Base-by-base conservation (phyloP, 2,113 vertebrate genomes). In the Gulo gulo region DNA sequence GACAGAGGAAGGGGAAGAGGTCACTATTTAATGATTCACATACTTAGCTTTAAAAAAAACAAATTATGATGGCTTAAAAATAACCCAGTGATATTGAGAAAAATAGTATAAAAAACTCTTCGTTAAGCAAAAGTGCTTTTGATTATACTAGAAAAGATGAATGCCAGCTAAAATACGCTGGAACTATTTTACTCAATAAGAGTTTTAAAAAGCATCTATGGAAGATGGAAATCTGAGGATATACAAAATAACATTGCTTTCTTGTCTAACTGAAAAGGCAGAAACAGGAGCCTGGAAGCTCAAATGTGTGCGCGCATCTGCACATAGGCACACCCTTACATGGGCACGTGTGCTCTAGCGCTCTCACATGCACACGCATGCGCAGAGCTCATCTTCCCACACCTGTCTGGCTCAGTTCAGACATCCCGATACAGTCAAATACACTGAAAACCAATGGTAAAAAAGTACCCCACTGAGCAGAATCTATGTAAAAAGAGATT, bases 111-210 rank as follows among this genome's bases (percentile, higher is more conserved):
- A 73, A 97, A 87, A 29, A 0, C 6, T 85, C 61, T 93, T 52
- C 9, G n/a, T 91, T 13, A 45, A 79, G 42, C n/a, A 39, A 65
- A 94, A 84, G 90, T 57, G 71, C 0, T 82, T 26, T 78, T 67
- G 29, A 65, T 88, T 91, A 92, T 21, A 45, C 21, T 45, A 95
- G 67, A 71, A 89, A 93, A 89, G 24, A 98, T 93, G 71, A 47
- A 92, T 69, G 47, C 1, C 6, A 23, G 23, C 69, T 96, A 65
- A 93, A 97, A 93, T 63, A 20, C 1, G 36, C 39, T 69, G 23
- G 29, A 55, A 89, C 86, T 94, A 86, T 45, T 95, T 76, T 76
- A 78, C 15, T 47, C 29, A 14, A 31, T 78, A 47, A 31, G 45
- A 83, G 20, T 18, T 94, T 88, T 59, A 85, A 93, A 88, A 12